Evolutionary conservation across 2,797 vertebrate species (phyloP).

Genomic region (Helostoma temminkii): DNA sequence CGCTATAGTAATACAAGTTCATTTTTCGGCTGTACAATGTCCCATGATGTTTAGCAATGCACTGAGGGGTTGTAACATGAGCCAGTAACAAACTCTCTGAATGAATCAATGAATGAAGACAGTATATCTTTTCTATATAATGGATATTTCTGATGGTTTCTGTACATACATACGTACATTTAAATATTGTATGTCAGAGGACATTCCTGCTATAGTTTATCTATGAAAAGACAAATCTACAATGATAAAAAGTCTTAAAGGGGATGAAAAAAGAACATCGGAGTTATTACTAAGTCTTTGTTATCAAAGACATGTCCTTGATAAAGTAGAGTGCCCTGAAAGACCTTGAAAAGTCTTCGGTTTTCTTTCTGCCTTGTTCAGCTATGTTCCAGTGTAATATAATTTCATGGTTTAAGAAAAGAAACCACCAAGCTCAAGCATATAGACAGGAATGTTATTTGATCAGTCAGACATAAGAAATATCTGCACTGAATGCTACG

Average conservation of each 20-base stretch:
- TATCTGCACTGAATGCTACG: slow-evolving; percentile 67
- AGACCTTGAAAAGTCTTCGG: slow-evolving; percentile 60
- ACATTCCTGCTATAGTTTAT: slow-evolving; percentile 27
- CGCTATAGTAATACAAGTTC: neutral
- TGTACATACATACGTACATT: slow-evolving; percentile 40
- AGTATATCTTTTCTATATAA: slow-evolving; percentile 13
- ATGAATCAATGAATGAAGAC: neutral
- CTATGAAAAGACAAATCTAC: slow-evolving; percentile 34
- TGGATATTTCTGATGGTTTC: slow-evolving; percentile 20
- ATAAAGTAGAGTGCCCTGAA: slow-evolving; percentile 40
- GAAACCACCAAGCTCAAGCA: slow-evolving; percentile 67
- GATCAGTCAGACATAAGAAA: slow-evolving; percentile 72
- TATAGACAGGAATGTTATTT: slow-evolving; percentile 75
- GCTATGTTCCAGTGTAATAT: slow-evolving; percentile 58
- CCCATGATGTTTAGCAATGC: neutral
- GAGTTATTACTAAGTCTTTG: slow-evolving; percentile 42
- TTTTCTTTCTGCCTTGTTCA: slow-evolving; percentile 35
- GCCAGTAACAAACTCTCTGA: too few species aligned
- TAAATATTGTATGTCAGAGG: slow-evolving; percentile 28
- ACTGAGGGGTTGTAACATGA: too few species aligned
- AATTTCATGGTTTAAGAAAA: slow-evolving; percentile 71
- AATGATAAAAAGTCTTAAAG: slow-evolving; percentile 43
- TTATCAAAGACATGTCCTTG: slow-evolving; percentile 44
- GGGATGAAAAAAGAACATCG: slow-evolving; percentile 29
- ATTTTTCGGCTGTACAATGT: neutral